Base-by-base conservation (phyloP, 2,797 vertebrate genomes). In the Lophura swinhoii region DNA sequence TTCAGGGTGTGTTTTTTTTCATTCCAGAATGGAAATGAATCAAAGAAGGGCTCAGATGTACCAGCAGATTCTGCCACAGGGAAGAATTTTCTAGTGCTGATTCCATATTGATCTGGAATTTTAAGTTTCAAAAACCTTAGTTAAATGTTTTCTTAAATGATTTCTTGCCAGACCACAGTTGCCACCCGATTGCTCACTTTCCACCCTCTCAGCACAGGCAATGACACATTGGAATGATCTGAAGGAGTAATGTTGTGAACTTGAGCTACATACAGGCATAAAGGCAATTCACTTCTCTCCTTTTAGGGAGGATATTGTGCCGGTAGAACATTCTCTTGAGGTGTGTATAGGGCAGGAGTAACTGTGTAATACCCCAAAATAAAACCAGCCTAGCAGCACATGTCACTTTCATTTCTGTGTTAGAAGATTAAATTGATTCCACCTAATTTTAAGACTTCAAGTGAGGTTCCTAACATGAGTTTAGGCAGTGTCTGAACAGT, bases 41-140 rank as follows among this genome's bases (percentile, higher is more conserved):
- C 18, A 87, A 90, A 90, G 87, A 70, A 87, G 35, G 35, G 76
- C 86, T 94, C 90, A 93, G 84, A 91, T 88, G 88, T 90, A 88
- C 78, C 58, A 71, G 49, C 81, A 94, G 78, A 93, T 95, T 94
- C 92, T 93, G 72, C 77, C 72, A 85, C 71, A 85, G 55, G 43
- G 83, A 70, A 94, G 56, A 68, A 74, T 87, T 90, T 84, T 94
- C 77, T 92, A 84, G 60, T 58, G 39, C 74, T 23, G 62, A 71
- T 87, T 87, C 66, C 58, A 70, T 71, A 69, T 39, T 80, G 79
- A 93, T 95, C 33, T 82, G 91, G 67, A 75, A 93, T 72, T 90
- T 59, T 83, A 80, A 81, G 39, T 85, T 89, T 72, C 76, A 91
- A 85, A 94, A 93, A 70, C 44, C 56, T 95, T 67, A 73, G 18